Evolutionary conservation across 1,140 invertebrate genomes (phyloP), one percentile per base, ranked within the genome.

Genomic region (Atta colombica): DNA sequence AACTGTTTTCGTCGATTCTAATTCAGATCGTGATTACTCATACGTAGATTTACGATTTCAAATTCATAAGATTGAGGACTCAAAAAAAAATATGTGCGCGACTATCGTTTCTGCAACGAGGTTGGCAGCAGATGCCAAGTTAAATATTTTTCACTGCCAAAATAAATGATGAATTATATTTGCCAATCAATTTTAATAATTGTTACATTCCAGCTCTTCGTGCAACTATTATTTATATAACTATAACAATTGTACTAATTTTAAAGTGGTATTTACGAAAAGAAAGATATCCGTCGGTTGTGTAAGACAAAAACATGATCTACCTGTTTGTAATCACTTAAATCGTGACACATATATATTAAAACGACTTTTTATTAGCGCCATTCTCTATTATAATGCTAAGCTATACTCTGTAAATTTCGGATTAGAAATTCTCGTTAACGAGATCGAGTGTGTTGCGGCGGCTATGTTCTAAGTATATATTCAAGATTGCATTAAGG

Each of bases 1-100:
- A 63, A 55, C 39, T 74, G n/a, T 84, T 84, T 84, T 51, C 39
- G 28, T 74, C 39, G 55, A 75, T 75, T 74, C 55, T 58, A 49
- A 51, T 84, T 84, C 39, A 74, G 18, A 61, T 84, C 39, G 80
- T 84, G 80, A 84, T 84, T 63, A 82, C 55, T 74, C 80, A 49
- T 74, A 84, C 58, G 80, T 84, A 84, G 55, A 84, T 61, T 74
- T 35, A 25, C 69, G 8, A 74, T 51, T 25, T 49, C 45, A 21
- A 31, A 51, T 16, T 31, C n/a, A 51, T 51, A 25, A 75, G 31
- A 10, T 82, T 28, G 39, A 31, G 58, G 21, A 80, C 1, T 60
- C 31, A 25, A 25, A 25, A 55, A 49, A 16, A 55, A 49, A 21
- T 49, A 18, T 69, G 31, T 16, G 31, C 60, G 53, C 21, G 21